Base-by-base conservation (phyloP, 2,888 invertebrate genomes). In the Phengaris alcon region DNA sequence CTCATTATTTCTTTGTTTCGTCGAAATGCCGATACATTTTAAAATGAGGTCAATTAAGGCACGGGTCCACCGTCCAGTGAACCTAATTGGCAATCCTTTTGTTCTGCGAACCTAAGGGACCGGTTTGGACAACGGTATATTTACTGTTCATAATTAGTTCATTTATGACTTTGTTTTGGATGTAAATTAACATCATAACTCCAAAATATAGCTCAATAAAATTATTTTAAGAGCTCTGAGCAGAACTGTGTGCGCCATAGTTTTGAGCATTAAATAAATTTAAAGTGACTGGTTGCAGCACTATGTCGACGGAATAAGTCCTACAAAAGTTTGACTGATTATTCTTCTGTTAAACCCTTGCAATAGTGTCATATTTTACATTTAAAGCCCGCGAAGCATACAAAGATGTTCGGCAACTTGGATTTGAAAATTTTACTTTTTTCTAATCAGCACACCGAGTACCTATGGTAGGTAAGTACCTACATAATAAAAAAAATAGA, bases 41-140 rank as follows among this genome's bases (percentile, higher is more conserved):
- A 22, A 8, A 64, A 35, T 44, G 64, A 12, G 64, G 64, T 64
- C 64, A 64, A 35, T 13, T 35, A 10, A 64, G 35, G 12, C 8
- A 9, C 10, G 52, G 52, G 22, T 22, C 22, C 22, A 22, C 22
- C 22, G 64, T 64, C 64, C 64, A 35, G 64, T 10, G 64, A 64
- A 35, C 64, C 44, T 64, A 64, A 64, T 64, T 64, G 22, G 64
- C 35, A 12, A 64, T 64, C 64, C 64, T 44, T 64, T 44, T 64
- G 64, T 64, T 64, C 48, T 8, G 48, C 7, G 48, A 48, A 48
- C 48, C 48, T 48, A n/a, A 6, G 7, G 35, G 64, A 64, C 64
- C 64, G 35, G 64, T 64, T 64, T 12, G 35, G 44, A 12, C 64
- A 64, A 64, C 64, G 64, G 64, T 64, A 64, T 35, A 12, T 64